Evolutionary conservation across 35 echinoderm and acorn worm genomes (phyloP).

Genomic region (Ophioderma brevispina): DNA sequence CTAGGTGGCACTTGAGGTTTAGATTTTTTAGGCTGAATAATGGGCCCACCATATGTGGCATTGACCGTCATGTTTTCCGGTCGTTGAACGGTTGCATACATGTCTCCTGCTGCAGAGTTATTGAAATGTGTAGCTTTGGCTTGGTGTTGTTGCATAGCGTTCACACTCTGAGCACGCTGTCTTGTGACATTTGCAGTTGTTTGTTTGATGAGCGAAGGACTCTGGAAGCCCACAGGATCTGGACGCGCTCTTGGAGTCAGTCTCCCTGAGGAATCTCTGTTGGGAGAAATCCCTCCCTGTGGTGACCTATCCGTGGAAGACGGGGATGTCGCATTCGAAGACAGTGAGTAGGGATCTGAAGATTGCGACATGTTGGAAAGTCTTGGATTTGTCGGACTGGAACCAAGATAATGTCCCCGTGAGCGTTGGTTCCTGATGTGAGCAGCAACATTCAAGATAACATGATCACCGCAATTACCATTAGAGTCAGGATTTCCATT

Average conservation of each 20-base stretch:
- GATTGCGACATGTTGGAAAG: constrained; percentile 50
- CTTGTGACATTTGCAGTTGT: background rate
- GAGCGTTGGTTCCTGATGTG: constrained; percentile 71
- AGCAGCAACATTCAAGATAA: constrained; percentile 82
- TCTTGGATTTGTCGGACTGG: constrained; percentile 28
- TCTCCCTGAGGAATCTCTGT: constrained; percentile 32
- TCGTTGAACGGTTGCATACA: background rate
- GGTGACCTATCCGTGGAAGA: constrained; percentile 45
- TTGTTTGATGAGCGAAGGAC: constrained; percentile 8
- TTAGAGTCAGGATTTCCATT: constrained; percentile 39
- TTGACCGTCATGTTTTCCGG: constrained; percentile 8
- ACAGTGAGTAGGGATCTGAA: constrained; percentile 70
- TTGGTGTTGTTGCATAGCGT: background rate
- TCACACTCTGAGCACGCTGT: constrained; percentile 16
- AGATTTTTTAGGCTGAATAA: background rate
- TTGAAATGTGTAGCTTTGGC: background rate
- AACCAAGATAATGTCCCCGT: background rate
- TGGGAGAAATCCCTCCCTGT: background rate
- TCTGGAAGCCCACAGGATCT: constrained; percentile 74
- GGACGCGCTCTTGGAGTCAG: constrained; percentile 85
- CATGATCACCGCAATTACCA: constrained; percentile 12
- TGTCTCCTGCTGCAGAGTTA: background rate
- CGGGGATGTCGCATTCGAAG: constrained; percentile 46
- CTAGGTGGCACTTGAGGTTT: background rate
- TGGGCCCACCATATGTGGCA: background rate